Evolutionary conservation across 2,888 invertebrate species (phyloP).

Genomic region (Harpagoxenus sublaevis): DNA sequence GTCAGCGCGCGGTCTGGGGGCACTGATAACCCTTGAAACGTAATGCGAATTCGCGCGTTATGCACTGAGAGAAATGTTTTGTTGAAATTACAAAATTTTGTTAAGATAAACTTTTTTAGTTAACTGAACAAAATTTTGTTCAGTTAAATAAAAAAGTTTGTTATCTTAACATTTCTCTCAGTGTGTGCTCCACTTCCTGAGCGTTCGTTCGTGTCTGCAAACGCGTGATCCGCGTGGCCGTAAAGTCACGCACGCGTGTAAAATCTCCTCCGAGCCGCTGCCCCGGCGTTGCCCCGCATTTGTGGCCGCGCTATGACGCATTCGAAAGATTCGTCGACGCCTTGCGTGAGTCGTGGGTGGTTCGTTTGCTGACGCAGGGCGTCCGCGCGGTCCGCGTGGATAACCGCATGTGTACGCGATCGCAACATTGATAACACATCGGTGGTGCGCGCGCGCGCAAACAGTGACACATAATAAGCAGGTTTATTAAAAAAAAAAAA

Average conservation of each 20-base stretch:
- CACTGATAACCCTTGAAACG: constrained; percentile 51
- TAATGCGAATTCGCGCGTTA: neutral
- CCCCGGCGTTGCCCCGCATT: constrained; percentile 37
- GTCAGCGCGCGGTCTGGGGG: constrained; percentile 32
- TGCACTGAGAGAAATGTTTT: no score
- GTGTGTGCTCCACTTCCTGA: constrained; percentile 47
- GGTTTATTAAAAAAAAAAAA: neutral
- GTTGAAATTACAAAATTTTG: no score
- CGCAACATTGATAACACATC: neutral
- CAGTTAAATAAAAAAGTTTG: no score
- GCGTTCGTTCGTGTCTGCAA: neutral
- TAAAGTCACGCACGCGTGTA: constrained; percentile 60
- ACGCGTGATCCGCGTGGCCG: constrained; percentile 31
- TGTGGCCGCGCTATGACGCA: constrained; percentile 40
- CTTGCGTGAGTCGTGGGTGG: neutral
- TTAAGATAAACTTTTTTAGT: no score
- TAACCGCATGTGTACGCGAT: neutral
- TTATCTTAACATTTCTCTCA: no score
- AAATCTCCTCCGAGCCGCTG: constrained; percentile 52
- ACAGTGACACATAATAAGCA: neutral
- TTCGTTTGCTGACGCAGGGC: neutral
- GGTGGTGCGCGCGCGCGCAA: neutral
- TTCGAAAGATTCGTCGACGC: constrained; percentile 55
- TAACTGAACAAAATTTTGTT: no score
- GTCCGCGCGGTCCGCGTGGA: neutral